phyloP scores from a whole-genome alignment of 2,797 vertebrate genomes.

The Myotis vivesi region DNA sequence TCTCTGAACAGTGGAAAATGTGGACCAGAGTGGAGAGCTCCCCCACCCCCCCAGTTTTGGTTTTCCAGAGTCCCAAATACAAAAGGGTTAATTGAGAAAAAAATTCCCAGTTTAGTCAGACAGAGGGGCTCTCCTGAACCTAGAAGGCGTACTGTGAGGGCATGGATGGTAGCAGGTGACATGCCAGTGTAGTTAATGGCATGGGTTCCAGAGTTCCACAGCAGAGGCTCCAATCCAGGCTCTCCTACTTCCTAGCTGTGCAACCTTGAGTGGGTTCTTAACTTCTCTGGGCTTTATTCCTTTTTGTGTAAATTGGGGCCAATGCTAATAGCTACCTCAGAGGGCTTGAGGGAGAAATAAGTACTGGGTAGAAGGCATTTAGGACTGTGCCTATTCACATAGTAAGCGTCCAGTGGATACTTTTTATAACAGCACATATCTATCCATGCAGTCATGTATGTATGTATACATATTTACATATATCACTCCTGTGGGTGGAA shows the following conservation, averaged over 20 bases:
- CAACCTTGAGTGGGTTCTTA: neutral
- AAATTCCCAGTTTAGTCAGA: neutral
- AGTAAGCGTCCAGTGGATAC: neutral
- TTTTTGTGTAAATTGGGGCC: neutral
- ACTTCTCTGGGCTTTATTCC: neutral
- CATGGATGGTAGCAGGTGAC: neutral
- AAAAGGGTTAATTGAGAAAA: neutral
- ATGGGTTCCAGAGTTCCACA: neutral
- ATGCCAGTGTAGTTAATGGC: rapidly evolving
- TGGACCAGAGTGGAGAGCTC: neutral
- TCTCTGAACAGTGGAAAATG: neutral
- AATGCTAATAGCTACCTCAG: neutral
- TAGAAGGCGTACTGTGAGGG: neutral
- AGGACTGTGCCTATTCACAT: neutral
- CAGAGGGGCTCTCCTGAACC: neutral
- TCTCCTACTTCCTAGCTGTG: neutral
- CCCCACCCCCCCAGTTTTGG: neutral
- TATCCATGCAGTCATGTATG: neutral
- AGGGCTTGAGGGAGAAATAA: neutral
- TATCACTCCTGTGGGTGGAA: neutral
- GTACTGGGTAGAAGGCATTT: neutral
- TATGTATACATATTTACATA: neutral
- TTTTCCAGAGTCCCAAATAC: neutral
- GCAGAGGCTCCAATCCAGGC: neutral
- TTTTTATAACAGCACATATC: neutral